Evolutionary conservation across 2,888 invertebrate species (phyloP).

Genomic region (Entomobrya multifasciata): DNA sequence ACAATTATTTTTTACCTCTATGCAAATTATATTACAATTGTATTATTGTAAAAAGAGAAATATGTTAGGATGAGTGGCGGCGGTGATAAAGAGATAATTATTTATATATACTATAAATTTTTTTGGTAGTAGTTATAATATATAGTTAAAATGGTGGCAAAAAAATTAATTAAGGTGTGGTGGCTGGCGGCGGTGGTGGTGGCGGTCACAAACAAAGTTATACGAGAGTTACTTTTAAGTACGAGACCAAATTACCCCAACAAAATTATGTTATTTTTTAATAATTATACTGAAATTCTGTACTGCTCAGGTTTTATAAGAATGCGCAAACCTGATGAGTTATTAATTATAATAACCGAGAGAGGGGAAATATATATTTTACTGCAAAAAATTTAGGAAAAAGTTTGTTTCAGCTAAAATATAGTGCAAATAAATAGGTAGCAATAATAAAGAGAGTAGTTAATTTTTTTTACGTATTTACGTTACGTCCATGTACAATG

Average conservation of each 20-base stretch:
- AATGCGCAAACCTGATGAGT: conserved; percentile 31
- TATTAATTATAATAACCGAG: conserved; percentile 6
- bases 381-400: neutral
- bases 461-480: conserved; percentile 23
- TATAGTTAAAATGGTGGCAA: no score
- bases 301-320: conserved; percentile 25
- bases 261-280: neutral
- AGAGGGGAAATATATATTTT: neutral
- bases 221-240: neutral
- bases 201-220: neutral
- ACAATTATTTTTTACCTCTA: conserved; percentile 13
- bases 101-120: neutral
- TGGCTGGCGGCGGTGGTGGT: neutral
- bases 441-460: conserved; percentile 23
- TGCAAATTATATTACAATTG: conserved; percentile 11
- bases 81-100: conserved; percentile 17
- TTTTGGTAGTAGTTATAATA: conserved; percentile 10
- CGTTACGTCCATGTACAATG: neutral
- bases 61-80: conserved; percentile 16
- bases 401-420: conserved; percentile 11
- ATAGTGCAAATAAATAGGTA: conserved; percentile 54
- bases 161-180: conserved; percentile 19
- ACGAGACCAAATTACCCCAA: conserved; percentile 17
- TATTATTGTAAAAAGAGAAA: conserved; percentile 42
- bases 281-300: neutral